These are phyloP conservation scores for Neosalanx taihuensis DNA, from an alignment of 2,797 vertebrate species.

Conservation along the genomic window DNA sequence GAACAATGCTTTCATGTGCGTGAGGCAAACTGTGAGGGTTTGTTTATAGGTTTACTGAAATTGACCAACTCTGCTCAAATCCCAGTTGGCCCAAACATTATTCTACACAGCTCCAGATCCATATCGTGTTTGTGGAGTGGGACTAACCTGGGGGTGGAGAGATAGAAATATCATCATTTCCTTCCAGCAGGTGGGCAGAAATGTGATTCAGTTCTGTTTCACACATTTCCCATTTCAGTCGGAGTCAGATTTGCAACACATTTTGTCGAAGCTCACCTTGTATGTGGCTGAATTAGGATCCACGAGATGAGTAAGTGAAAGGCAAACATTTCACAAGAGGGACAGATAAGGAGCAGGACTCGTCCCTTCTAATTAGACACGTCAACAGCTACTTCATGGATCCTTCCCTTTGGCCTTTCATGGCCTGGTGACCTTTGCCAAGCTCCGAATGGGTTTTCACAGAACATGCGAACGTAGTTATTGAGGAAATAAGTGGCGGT, in stretches of 20 bases:
- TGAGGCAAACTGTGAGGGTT: neutral
- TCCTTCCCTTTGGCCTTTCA: neutral
- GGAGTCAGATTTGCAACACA: neutral
- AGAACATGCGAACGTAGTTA: neutral
- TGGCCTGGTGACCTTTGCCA: neutral
- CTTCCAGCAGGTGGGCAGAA: constrained; percentile 35
- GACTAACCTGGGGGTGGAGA: constrained; percentile 24
- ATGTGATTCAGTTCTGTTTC: neutral
- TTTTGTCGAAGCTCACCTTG: neutral
- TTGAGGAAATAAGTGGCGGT: neutral
- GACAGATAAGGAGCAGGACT: neutral
- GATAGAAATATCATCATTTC: constrained; percentile 46
- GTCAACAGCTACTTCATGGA: neutral
- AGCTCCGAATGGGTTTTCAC: neutral
- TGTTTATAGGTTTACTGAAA: constrained; percentile 46
- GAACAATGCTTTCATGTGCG: neutral
- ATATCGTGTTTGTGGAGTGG: constrained; percentile 39
- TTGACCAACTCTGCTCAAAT: constrained; percentile 40
- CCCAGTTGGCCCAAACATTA: constrained; percentile 36
- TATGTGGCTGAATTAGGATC: neutral
- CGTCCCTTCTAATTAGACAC: neutral
- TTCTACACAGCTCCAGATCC: constrained; percentile 44
- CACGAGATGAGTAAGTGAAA: neutral
- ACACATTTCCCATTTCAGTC: neutral
- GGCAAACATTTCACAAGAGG: neutral